A percentile compares a stretch with the other conserved stretches of the same genome.
Conservation (phyloP, 1,140 invertebrate species). For the Sarcophaga bullata region DNA sequence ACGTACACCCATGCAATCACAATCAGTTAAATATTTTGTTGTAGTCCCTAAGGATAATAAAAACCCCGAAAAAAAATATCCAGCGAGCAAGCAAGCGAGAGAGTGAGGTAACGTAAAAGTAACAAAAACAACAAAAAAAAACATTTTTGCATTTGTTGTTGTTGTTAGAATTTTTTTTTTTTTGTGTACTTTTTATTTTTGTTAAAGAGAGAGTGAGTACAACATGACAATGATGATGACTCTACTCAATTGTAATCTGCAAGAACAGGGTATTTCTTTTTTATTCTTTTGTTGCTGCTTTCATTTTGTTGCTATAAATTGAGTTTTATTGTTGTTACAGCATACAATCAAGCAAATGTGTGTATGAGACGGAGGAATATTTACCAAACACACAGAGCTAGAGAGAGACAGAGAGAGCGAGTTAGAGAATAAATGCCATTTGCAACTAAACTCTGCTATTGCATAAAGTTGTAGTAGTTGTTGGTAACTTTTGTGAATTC, state of each 20-base stretch:
- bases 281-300: background rate
- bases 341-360: too few species aligned
- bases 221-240: too few species aligned
- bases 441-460: background rate
- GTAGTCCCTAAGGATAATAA: constrained; percentile 49
- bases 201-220: background rate
- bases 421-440: background rate
- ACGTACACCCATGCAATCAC: constrained; percentile 61
- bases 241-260: too few species aligned
- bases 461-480: background rate
- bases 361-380: background rate
- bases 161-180: background rate
- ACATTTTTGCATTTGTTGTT: background rate
- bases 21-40: constrained; percentile 66
- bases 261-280: too few species aligned
- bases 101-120: too few species aligned
- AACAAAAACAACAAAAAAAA: background rate
- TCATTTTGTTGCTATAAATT: too few species aligned
- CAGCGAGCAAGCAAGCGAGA: background rate
- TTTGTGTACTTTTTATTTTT: background rate
- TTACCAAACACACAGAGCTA: background rate
- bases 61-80: too few species aligned
- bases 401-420: background rate
- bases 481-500: background rate
- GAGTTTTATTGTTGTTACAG: too few species aligned